Percentiles rank a stretch among this genome's conserved stretches.
Evolutionary conservation across 2,113 vertebrate genomes (phyloP).

Genomic region (Amblyornis subalaris): DNA sequence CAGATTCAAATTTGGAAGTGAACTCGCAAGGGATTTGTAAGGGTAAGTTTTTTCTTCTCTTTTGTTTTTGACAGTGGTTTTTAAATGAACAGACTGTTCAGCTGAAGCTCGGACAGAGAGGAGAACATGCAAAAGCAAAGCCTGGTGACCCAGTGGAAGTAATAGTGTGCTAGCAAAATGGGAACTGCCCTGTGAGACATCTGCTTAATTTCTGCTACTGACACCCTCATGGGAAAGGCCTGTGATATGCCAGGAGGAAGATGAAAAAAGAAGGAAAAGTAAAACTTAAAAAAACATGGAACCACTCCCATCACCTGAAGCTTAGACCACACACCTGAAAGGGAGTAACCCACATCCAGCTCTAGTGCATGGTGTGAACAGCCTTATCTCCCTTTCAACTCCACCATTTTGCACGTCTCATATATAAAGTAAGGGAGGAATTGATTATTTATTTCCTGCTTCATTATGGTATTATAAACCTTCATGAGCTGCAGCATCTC

Average conservation of each 20-base stretch:
- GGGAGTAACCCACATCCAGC: neutral
- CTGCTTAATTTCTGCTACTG: neutral
- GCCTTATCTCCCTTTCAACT: neutral
- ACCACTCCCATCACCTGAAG: slow-evolving; percentile 40
- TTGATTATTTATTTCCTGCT: neutral
- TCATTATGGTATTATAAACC: neutral
- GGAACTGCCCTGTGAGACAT: neutral
- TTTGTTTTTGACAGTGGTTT: neutral
- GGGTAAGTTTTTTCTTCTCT: neutral
- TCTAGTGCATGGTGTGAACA: rapidly evolving
- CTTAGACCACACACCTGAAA: slow-evolving; percentile 57
- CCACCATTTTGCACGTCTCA: neutral
- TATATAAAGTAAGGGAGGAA: neutral
- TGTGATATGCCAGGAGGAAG: neutral
- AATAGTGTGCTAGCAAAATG: neutral
- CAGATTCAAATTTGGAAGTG: neutral
- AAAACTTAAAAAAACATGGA: slow-evolving; percentile 17
- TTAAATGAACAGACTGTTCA: neutral
- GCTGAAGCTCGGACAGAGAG: neutral
- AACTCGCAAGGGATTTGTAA: neutral
- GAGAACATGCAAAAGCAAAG: neutral
- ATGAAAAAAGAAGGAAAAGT: neutral
- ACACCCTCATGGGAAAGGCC: slow-evolving; percentile 12
- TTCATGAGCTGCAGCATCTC: neutral
- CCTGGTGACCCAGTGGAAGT: neutral